Percentiles rank a stretch among this genome's conserved stretches.
These are phyloP conservation scores for Eupeodes latifasciatus DNA, from an alignment of 2,888 invertebrate species.

Conservation along the genomic window DNA sequence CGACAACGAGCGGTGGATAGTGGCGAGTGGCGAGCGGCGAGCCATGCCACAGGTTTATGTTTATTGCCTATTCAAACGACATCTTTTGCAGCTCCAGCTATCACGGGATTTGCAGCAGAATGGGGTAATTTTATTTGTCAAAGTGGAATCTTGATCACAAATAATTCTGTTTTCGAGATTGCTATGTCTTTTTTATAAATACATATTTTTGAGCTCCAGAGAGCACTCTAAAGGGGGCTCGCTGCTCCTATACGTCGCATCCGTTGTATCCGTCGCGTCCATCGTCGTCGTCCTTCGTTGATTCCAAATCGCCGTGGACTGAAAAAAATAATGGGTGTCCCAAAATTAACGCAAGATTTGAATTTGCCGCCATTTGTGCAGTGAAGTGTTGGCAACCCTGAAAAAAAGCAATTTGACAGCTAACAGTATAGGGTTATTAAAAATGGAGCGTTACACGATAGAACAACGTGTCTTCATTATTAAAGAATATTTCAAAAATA, in stretches of 20 bases:
- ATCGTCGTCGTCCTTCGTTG: background rate
- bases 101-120: constrained; percentile 56
- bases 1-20: too few species aligned
- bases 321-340: background rate
- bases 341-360: too few species aligned
- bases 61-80: constrained; percentile 74
- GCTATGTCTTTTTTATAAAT: constrained; percentile 48
- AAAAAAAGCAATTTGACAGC: too few species aligned
- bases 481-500: too few species aligned
- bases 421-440: too few species aligned
- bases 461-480: too few species aligned
- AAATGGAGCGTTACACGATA: too few species aligned
- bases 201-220: constrained; percentile 30
- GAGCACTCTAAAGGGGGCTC: background rate
- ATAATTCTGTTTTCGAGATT: constrained; percentile 70
- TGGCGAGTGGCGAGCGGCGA: background rate
- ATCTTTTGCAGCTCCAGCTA: constrained; percentile 36
- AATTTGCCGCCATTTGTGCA: too few species aligned
- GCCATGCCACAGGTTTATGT: constrained; percentile 48
- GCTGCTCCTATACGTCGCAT: background rate
- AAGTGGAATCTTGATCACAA: constrained; percentile 74
- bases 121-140: constrained; percentile 75
- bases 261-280: too few species aligned
- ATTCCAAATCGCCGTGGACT: background rate
- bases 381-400: too few species aligned